Conservation (phyloP, 2,797 vertebrate species). For the Clarias platycephalus region DNA sequence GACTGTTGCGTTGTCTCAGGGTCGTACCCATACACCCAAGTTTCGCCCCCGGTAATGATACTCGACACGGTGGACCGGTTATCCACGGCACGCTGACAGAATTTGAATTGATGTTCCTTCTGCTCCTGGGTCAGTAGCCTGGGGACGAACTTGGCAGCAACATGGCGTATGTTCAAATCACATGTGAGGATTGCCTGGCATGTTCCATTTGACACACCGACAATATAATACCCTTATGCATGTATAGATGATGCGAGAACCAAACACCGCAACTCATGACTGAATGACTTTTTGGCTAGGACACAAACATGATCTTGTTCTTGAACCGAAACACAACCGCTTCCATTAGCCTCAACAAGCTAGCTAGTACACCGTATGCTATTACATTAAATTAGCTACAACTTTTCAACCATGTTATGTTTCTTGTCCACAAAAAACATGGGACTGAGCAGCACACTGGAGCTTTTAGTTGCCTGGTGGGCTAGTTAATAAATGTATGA, state of each 20-base stretch:
- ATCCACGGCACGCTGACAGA: no score
- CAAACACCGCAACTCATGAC: neutral
- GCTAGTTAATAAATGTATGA: neutral
- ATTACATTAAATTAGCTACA: neutral
- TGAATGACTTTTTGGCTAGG: neutral
- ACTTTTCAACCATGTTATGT: neutral
- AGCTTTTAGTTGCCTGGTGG: neutral
- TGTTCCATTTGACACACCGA: no score
- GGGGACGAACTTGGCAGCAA: no score
- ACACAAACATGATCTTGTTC: neutral
- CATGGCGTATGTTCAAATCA: no score
- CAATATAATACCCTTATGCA: no score
- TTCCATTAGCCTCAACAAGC: neutral
- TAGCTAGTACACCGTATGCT: neutral
- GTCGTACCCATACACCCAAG: no score
- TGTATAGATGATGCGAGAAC: neutral
- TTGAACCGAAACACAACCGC: neutral
- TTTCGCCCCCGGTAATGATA: no score
- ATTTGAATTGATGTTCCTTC: no score
- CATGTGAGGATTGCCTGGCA: no score
- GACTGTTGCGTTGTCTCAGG: no score
- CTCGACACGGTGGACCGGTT: no score
- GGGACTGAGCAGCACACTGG: neutral
- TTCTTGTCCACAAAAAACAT: neutral
- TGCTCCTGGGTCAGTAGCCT: no score